phyloP scores from a whole-genome alignment of 2,797 vertebrate species.

The Jordanella pulchra region DNA sequence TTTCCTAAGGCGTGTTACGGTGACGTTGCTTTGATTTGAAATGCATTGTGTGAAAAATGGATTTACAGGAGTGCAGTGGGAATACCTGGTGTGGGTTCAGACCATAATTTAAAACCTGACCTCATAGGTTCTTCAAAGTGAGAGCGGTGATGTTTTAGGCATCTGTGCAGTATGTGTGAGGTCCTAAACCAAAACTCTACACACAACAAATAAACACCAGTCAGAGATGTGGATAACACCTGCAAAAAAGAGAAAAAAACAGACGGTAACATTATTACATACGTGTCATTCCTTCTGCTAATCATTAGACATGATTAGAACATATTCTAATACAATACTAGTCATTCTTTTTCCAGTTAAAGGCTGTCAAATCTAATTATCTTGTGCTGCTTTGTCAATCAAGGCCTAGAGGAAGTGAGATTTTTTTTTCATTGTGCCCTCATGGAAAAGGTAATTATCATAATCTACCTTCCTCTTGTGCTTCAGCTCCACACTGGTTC shows the following conservation, averaged over 20 bases:
- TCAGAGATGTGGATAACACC: conserved; percentile 4
- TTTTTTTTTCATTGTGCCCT: conserved; percentile 50
- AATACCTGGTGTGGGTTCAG: conserved; percentile 67
- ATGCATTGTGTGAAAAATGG: conserved; percentile 86
- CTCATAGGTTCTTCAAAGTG: conserved; percentile 83
- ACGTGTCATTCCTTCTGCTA: conserved; percentile 13
- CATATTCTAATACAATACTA: conserved; percentile 24
- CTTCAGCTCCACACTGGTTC: conserved; percentile 64
- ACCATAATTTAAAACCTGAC: conserved; percentile 83
- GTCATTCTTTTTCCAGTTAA: conserved; percentile 27
- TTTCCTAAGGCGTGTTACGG: conserved; percentile 83
- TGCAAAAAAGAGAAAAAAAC: conserved; percentile 31
- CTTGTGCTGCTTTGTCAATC: conserved; percentile 36
- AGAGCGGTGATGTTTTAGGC: conserved; percentile 67
- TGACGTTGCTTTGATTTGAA: conserved; percentile 84
- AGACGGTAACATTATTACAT: conserved; percentile 13
- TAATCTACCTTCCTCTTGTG: conserved; percentile 74
- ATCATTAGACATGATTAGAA: conserved; percentile 46
- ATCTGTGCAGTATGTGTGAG: conserved; percentile 50
- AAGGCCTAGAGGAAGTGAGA: conserved; percentile 60
- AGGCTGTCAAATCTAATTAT: conserved; percentile 53
- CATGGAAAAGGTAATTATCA: conserved; percentile 75
- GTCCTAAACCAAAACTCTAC: conserved; percentile 29
- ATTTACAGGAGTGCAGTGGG: conserved; percentile 78
- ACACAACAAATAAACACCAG: conserved; percentile 55